Evolutionary conservation across 2,113 vertebrate species (phyloP), one percentile per base, ranked within the genome.

Genomic region (Oncorhynchus clarkii): DNA sequence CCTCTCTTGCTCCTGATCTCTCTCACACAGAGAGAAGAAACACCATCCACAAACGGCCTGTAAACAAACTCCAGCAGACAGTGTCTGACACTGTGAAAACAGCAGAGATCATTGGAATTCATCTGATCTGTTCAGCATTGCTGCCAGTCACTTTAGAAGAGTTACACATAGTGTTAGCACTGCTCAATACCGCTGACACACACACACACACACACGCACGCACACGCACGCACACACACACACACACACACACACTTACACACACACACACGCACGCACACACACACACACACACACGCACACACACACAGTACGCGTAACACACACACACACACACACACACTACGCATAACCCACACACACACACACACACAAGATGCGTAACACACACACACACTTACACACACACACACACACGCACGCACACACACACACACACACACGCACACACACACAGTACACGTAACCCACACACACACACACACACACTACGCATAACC

Each of bases 101-200:
- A 67, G 79, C 72, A 72, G 75, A 69, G 71, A 77, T 84, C 84
- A 88, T 84, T 83, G 84, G 89, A 90, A 91, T 87, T 85, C 84
- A 85, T 90, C 91, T 83, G 78, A 85, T 77, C 87, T 70, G 75
- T 88, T 91, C 84, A 87, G 85, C 88, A 87, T 89, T 83, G 83
- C 84, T 80, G 90, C 88, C 91, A 90, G 60, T 91, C 90, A 88
- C 78, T 84, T 80, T 66, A 16, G 78, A 81, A 87, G 85, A 87
- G 90, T 91, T 90, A 89, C 89, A 88, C 81, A 90, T 82, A 90
- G 84, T 78, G 86, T 82, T 72, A 80, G 70, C 51, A 67, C 11
- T 22, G 57, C 12, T 73, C 59, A 74, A 65, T 29, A 39, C 14
- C 13, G 13, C 49, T 51, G 49, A 16, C 49, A 16, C 2, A 51